Percentiles rank a stretch among this genome's conserved stretches.
Evolutionary conservation across 2,888 invertebrate genomes (phyloP).

Genomic region (Eupsilia transversa): DNA sequence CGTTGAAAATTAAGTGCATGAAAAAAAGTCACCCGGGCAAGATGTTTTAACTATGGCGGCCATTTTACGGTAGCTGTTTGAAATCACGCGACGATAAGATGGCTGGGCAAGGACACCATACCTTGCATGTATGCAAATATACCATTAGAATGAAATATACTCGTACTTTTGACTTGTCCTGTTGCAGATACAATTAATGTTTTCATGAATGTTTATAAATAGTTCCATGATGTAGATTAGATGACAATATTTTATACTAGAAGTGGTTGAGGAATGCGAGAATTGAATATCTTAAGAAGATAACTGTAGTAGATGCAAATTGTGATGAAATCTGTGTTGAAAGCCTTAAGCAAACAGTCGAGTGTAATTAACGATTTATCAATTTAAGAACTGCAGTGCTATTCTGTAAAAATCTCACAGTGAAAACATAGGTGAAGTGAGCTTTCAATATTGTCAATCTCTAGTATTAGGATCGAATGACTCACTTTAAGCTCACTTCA

Average conservation of each 20-base stretch:
- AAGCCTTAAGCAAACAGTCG: background rate
- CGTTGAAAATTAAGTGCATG: too few relatives aligned
- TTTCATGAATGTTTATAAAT: constrained; percentile 44
- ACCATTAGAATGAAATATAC: constrained; percentile 59
- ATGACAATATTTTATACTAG: constrained; percentile 13
- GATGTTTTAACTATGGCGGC: constrained; percentile 32
- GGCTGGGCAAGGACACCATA: constrained; percentile 36
- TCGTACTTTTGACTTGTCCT: constrained; percentile 31
- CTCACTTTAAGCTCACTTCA: too few relatives aligned
- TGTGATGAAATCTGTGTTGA: background rate
- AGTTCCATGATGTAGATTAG: constrained; percentile 35
- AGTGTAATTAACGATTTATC: background rate
- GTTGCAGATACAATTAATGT: constrained; percentile 49
- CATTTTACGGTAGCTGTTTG: constrained; percentile 67
- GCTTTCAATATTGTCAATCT: too few relatives aligned
- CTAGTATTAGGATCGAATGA: too few relatives aligned
- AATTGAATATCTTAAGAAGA: background rate
- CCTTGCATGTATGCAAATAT: constrained; percentile 64
- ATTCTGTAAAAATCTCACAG: too few relatives aligned
- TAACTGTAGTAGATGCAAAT: constrained; percentile 4
- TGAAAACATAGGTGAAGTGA: too few relatives aligned
- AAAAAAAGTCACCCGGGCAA: background rate
- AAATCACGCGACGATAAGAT: constrained; percentile 74
- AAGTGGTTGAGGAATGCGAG: constrained; percentile 15
- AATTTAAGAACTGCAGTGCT: too few relatives aligned